A percentile compares a stretch with the other conserved stretches of the same genome.
These are phyloP conservation scores for Sinella curviseta DNA, from an alignment of 1,140 invertebrate species.

Conservation along the genomic window DNA sequence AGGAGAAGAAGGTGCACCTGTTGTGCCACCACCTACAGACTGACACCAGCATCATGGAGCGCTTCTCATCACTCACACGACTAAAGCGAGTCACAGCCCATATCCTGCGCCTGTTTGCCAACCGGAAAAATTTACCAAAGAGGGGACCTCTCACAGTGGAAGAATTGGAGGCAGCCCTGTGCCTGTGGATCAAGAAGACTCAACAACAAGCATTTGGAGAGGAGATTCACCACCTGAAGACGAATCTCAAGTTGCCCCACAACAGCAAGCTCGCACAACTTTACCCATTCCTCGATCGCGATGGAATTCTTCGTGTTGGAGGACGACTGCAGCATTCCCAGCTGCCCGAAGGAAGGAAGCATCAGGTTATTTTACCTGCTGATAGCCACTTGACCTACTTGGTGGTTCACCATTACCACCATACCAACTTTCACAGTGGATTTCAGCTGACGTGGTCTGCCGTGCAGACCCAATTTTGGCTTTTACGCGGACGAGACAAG, in stretches of 20 bases:
- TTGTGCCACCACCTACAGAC: neutral
- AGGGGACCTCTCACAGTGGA: neutral
- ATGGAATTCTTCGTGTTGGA: too few species aligned
- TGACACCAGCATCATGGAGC: neutral
- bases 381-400: too few species aligned
- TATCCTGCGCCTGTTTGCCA: neutral
- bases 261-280: too few species aligned
- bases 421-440: neutral
- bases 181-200: neutral
- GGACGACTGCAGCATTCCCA: too few species aligned
- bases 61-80: neutral
- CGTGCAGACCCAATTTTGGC: neutral
- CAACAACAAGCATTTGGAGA: neutral
- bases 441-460: neutral
- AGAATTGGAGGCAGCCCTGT: neutral
- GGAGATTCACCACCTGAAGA: too few species aligned
- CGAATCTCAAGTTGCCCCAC: too few species aligned
- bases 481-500: neutral
- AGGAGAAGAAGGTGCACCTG: neutral
- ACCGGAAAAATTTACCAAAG: too few species aligned
- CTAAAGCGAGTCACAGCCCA: neutral
- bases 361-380: too few species aligned
- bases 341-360: too few species aligned
- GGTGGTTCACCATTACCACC: too few species aligned
- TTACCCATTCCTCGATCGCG: too few species aligned